Base-by-base conservation (phyloP, 1,140 invertebrate genomes). In the Drosophila rhopaloa region DNA sequence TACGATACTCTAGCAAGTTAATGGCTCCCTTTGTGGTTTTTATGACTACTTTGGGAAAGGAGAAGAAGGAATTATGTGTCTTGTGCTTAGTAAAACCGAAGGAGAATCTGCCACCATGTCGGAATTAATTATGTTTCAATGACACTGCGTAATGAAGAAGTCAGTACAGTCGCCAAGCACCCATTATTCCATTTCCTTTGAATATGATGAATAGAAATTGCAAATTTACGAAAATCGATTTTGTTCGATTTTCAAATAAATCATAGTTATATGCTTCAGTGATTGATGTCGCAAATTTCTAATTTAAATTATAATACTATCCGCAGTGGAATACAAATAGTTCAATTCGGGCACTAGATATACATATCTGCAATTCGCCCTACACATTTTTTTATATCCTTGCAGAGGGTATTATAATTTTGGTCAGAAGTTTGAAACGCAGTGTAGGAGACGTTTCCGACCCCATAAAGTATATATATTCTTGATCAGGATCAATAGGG, bases 141-240 rank as follows among this genome's bases (percentile, higher is more conserved):
- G 63, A 67, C 63, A 50, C 13, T 66, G 63, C 63, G 44, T 50
- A 67, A 40, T 50, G 35, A 66, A 24, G 19, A 16, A 66, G 43
- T 50, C 37, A 32, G 27, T 41, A 13, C 27, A 73, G 24, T 19
- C 37, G 29, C 6, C 27, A 32, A 19, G 46, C 7, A 13, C 10
- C 8, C 43, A 50, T 50, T 38, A 66, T 35, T 14, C 11, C 38
- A 35, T 58, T 62, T 41, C 24, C 24, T 38, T 41, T 38, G 81
- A 58, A 83, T 83, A 79, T 79, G 70, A 83, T 83, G 80, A 83
- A 83, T 83, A 83, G 56, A 79, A 76, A 83, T 83, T 32, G 58
- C 41, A 55, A 71, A 76, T 72, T 79, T 38, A 11, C 29, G 13
- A 11, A 40, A 67, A 67, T 67, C 63, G 61, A 67, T 67, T 50